Percentiles rank a stretch among this genome's conserved stretches.
These are phyloP conservation scores for Grus americana DNA, from an alignment of 2,113 vertebrate genomes.

Conservation along the genomic window DNA sequence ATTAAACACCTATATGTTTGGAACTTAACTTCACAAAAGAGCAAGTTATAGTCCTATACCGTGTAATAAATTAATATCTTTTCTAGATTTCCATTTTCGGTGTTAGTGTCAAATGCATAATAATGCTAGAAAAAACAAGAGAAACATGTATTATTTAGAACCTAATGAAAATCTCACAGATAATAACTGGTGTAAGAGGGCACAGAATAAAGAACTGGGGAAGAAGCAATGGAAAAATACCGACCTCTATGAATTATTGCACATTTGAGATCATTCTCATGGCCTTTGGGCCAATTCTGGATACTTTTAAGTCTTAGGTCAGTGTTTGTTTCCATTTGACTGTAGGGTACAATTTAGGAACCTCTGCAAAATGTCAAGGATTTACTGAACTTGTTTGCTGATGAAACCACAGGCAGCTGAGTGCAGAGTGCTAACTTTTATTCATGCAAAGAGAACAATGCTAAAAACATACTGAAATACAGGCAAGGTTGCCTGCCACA, in stretches of 20 bases:
- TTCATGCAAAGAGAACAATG: slow-evolving; percentile 48
- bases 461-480: slow-evolving; percentile 20
- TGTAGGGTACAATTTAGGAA: slow-evolving; percentile 57
- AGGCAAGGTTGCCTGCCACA: neutral
- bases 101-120: slow-evolving; percentile 50
- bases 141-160: slow-evolving; percentile 6
- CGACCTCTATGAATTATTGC: slow-evolving; percentile 55
- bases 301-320: slow-evolving; percentile 60
- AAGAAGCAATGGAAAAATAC: slow-evolving; percentile 60
- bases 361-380: slow-evolving; percentile 49
- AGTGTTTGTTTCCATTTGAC: slow-evolving; percentile 54
- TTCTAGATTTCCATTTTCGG: slow-evolving; percentile 37
- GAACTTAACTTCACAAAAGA: slow-evolving; percentile 65
- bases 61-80: slow-evolving; percentile 51
- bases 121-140: slow-evolving; percentile 24
- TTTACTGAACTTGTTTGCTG: slow-evolving; percentile 57
- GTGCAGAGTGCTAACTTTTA: slow-evolving; percentile 51
- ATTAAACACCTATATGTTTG: slow-evolving; percentile 55
- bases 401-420: slow-evolving; percentile 45
- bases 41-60: slow-evolving; percentile 42
- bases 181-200: slow-evolving; percentile 15
- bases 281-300: slow-evolving; percentile 42
- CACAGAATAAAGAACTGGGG: slow-evolving; percentile 12
- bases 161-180: slow-evolving; percentile 24
- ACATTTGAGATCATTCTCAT: slow-evolving; percentile 58